Evolutionary conservation across 2,888 invertebrate species (phyloP).

Genomic region (Scrobipalpa costella): DNA sequence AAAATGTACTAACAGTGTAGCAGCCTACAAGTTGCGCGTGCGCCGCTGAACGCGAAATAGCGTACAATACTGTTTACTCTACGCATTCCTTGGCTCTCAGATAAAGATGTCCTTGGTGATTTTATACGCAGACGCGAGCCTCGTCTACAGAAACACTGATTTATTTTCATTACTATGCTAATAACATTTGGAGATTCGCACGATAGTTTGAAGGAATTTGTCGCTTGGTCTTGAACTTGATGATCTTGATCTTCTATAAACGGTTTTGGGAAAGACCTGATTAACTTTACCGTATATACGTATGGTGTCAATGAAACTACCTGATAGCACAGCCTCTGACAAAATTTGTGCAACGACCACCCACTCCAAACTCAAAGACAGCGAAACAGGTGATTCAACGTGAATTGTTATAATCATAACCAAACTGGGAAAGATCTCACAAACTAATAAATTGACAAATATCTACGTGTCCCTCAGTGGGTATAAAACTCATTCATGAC

Average conservation of each 20-base stretch:
- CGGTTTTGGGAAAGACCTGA: too few species aligned
- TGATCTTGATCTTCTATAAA: neutral
- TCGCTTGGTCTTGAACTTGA: slow-evolving; percentile 19
- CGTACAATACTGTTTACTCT: slow-evolving; percentile 73
- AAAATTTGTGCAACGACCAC: too few species aligned
- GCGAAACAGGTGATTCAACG: too few species aligned
- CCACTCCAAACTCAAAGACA: too few species aligned
- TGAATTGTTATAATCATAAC: too few species aligned
- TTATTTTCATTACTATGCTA: slow-evolving; percentile 57
- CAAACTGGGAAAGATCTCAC: too few species aligned
- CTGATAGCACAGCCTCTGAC: too few species aligned
- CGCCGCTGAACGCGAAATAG: slow-evolving; percentile 57
- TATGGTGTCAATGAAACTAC: too few species aligned
- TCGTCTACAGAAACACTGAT: slow-evolving; percentile 47
- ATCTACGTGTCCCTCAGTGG: too few species aligned
- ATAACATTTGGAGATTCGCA: slow-evolving; percentile 34
- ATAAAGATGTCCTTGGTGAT: slow-evolving; percentile 78
- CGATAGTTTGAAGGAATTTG: slow-evolving; percentile 17
- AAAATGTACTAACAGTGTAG: neutral
- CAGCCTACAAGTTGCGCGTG: slow-evolving; percentile 48
- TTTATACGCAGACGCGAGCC: slow-evolving; percentile 63
- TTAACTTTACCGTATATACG: too few species aligned
- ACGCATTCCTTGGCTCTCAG: slow-evolving; percentile 74
- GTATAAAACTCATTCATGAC: too few species aligned
- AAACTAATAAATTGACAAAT: neutral